A percentile compares a stretch with the other conserved stretches of the same genome.
These are phyloP conservation scores for Lamprotornis superbus DNA, from an alignment of 2,113 vertebrate species.

Conservation along the genomic window DNA sequence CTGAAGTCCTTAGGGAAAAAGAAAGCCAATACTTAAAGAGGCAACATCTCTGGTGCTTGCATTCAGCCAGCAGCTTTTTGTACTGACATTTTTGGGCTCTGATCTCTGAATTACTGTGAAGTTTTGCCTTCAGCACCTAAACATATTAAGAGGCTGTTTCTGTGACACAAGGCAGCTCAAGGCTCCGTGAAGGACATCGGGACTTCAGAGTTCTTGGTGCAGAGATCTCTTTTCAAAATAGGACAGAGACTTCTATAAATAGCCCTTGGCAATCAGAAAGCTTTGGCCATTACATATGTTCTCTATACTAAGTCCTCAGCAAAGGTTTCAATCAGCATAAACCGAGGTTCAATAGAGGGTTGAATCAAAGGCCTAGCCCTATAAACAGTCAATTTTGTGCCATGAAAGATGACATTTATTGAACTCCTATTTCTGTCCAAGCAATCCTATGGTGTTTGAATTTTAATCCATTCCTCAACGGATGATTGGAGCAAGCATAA, in stretches of 20 bases:
- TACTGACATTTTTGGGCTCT: not conserved
- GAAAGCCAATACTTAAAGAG: not conserved
- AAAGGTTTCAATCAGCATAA: conserved; percentile 9
- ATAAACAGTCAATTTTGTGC: conserved; percentile 13
- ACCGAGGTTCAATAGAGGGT: not conserved
- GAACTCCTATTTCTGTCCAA: conserved; percentile 10
- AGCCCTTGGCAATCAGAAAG: not conserved
- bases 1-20: not conserved
- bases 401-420: not conserved
- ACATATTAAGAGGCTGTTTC: not conserved
- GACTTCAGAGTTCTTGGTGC: not conserved
- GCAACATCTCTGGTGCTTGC: not conserved
- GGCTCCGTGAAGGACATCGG: not conserved
- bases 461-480: conserved; percentile 18
- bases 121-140: conserved; percentile 24
- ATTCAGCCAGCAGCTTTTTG: not conserved
- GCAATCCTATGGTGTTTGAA: not conserved
- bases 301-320: not conserved
- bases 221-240: not conserved
- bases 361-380: conserved; percentile 18
- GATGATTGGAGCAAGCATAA: conserved; percentile 3
- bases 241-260: not conserved
- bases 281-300: not conserved
- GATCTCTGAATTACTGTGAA: not conserved
- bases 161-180: not conserved